Evolutionary conservation across 2,113 vertebrate genomes (phyloP).

Genomic region (Charadrius vociferus): DNA sequence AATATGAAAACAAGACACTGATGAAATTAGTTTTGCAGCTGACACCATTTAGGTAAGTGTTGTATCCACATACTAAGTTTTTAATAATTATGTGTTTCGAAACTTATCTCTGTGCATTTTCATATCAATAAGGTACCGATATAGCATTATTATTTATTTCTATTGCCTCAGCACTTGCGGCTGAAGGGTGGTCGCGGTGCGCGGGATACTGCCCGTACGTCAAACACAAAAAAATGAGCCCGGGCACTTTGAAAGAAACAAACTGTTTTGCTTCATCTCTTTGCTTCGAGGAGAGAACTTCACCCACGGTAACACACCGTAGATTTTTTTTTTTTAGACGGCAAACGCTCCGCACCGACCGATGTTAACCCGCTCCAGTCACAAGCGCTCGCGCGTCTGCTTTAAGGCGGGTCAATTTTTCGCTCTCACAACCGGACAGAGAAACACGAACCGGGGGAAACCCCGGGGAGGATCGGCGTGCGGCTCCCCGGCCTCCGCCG

Average conservation of each 20-base stretch:
- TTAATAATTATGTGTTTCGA: background rate
- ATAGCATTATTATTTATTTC: background rate
- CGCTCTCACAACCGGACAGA: rapidly evolving
- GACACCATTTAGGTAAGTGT: rapidly evolving
- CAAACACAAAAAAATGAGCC: background rate
- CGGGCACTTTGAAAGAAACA: background rate
- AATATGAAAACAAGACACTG: background rate
- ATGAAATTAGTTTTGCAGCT: rapidly evolving
- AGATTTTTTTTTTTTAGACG: background rate
- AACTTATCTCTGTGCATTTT: background rate
- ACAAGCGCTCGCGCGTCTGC: rapidly evolving
- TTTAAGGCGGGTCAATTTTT: background rate
- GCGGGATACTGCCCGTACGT: rapidly evolving
- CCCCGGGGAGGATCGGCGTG: rapidly evolving
- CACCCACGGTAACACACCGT: rapidly evolving
- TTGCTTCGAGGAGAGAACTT: background rate
- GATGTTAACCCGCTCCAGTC: rapidly evolving
- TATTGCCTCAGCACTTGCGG: background rate
- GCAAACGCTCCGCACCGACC: rapidly evolving
- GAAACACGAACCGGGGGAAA: background rate
- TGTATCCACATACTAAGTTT: rapidly evolving
- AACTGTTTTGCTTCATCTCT: background rate
- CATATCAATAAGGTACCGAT: rapidly evolving
- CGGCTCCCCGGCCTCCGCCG: too few relatives aligned
- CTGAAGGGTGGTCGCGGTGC: rapidly evolving